phyloP scores from a whole-genome alignment of 2,113 vertebrate genomes.

The Macrotis lagotis region DNA sequence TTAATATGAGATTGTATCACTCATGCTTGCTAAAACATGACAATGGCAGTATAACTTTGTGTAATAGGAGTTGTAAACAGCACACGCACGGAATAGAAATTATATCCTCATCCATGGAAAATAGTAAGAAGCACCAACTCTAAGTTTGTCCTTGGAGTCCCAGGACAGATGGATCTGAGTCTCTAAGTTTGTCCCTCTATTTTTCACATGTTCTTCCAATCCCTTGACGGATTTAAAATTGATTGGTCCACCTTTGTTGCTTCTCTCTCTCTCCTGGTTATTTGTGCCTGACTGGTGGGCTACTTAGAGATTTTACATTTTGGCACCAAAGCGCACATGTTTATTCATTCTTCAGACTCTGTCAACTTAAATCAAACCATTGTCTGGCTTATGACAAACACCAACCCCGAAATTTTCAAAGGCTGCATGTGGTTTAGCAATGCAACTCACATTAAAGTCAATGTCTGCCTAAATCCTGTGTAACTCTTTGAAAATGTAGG shows the following conservation, averaged over 20 bases:
- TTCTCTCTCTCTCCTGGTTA: slow-evolving; percentile 15
- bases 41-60: slow-evolving; percentile 68
- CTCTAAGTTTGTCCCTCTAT: slow-evolving; percentile 1
- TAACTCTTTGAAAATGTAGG: slow-evolving; percentile 74
- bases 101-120: slow-evolving; percentile 42
- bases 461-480: slow-evolving; percentile 65
- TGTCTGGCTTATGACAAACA: slow-evolving; percentile 56
- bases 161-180: neutral
- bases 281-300: neutral
- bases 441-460: slow-evolving; percentile 49
- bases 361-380: slow-evolving; percentile 75
- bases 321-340: slow-evolving; percentile 1
- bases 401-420: slow-evolving; percentile 68
- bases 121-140: slow-evolving; percentile 19
- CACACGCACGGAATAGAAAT: slow-evolving; percentile 69
- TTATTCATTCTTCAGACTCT: slow-evolving; percentile 62
- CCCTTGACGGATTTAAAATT: slow-evolving; percentile 19
- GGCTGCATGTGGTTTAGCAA: slow-evolving; percentile 45
- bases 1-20: slow-evolving; percentile 76
- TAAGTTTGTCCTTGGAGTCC: slow-evolving; percentile 12
- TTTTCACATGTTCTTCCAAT: slow-evolving; percentile 36
- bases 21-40: slow-evolving; percentile 70
- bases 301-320: slow-evolving; percentile 42
- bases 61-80: slow-evolving; percentile 66
- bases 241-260: slow-evolving; percentile 1